Base-by-base conservation (phyloP, 2,888 invertebrate species). In the Mesopsocus fuscifrons region DNA sequence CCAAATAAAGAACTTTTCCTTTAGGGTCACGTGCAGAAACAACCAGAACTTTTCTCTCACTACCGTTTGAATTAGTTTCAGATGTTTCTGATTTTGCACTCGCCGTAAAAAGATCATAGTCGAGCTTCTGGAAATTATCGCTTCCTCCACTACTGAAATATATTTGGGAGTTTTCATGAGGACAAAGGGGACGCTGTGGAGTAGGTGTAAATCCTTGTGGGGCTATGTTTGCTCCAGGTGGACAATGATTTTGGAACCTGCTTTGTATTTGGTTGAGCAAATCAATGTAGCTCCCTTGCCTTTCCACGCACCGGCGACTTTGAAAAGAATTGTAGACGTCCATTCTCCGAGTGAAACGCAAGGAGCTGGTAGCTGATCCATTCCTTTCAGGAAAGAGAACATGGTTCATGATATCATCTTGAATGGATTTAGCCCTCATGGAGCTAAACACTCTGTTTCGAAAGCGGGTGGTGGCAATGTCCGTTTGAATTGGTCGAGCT, bases 21-120 rank as follows among this genome's bases (percentile, higher is more conserved):
- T 60, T 59, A 11, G 62, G 63, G 48, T 66, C 65, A 3, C 65
- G 55, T 3, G 66, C 65, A 34, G 65, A 65, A 5, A 66, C 64
- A 3, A 65, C 60, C 40, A 66, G 52, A 11, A 66, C 63, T 49
- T 64, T 61, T 38, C 44, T 43, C 41, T 61, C 60, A 41, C 53
- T 57, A 23, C 51, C 52, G n/a, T 52, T 51, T 35, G 26, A 41
- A 38, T 18, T 38, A 21, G 17, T 41, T 23, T 31, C 42, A n/a
- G 42, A 41, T 13, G 42, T 18, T 33, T 34, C 30, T 13, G 43
- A 20, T 43, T 52, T 50, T 69, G 67, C 0, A 70, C 67, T 31
- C 15, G 18, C 20, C 6, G 18, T 18, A 11, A 38, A 38, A 6
- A 38, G 20, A 38, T 38, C 38, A 11, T 38, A 38, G 18, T 38